These are phyloP conservation scores for Venusia cambrica DNA, from an alignment of 2,888 invertebrate genomes.

Conservation along the genomic window DNA sequence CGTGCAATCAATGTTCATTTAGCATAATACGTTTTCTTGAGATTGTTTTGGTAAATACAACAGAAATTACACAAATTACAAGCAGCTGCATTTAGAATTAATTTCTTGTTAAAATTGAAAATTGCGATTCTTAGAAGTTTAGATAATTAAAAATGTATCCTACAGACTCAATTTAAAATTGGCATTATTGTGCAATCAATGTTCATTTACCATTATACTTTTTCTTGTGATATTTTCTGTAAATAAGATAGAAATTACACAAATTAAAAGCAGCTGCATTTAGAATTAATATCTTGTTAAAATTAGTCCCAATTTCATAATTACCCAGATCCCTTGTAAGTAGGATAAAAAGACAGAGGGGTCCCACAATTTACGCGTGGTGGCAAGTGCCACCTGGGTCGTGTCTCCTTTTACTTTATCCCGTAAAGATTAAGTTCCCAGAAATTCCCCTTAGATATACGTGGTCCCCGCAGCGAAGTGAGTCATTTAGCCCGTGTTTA, in stretches of 20 bases:
- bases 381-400: slow-evolving; percentile 72
- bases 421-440: slow-evolving; percentile 78
- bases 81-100: slow-evolving; percentile 32
- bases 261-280: slow-evolving; percentile 16
- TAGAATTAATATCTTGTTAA: slow-evolving; percentile 50
- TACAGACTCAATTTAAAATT: slow-evolving; percentile 13
- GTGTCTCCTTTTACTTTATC: slow-evolving; percentile 79
- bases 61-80: too few relatives aligned
- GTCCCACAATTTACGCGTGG: slow-evolving; percentile 63
- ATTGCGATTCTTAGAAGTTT: slow-evolving; percentile 18
- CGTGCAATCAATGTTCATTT: slow-evolving; percentile 2
- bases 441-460: slow-evolving; percentile 53
- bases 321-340: slow-evolving; percentile 49
- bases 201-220: too few relatives aligned
- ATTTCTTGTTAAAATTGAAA: slow-evolving; percentile 52
- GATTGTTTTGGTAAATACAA: too few relatives aligned
- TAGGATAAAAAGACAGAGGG: slow-evolving; percentile 65
- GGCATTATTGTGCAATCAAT: slow-evolving; percentile 2
- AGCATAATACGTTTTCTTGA: too few relatives aligned
- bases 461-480: slow-evolving; percentile 71
- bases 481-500: slow-evolving; percentile 79
- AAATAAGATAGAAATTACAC: too few relatives aligned
- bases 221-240: too few relatives aligned
- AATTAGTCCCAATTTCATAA: slow-evolving; percentile 61
- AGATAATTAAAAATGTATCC: slow-evolving; percentile 18